phyloP scores from a whole-genome alignment of 2,113 vertebrate genomes.

The Anser cygnoides region DNA sequence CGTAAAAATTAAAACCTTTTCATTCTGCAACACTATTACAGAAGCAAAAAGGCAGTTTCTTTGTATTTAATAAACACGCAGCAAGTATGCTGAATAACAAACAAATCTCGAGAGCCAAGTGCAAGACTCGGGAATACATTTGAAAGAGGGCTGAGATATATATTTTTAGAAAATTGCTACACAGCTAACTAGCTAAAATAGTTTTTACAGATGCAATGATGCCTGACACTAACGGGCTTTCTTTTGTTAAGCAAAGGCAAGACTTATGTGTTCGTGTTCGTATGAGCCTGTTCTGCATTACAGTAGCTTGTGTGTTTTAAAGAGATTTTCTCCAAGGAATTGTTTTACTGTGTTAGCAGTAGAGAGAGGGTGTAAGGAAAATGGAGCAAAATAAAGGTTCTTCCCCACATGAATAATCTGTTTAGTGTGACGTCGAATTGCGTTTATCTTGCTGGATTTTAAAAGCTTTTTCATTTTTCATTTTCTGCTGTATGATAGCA shows the following conservation, averaged over 20 bases:
- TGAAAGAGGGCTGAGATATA: background rate
- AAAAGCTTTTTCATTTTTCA: background rate
- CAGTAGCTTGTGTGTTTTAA: background rate
- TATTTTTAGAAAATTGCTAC: conserved; percentile 20
- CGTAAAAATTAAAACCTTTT: conserved; percentile 71
- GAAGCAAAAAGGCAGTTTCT: conserved; percentile 74
- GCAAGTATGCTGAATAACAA: conserved; percentile 71
- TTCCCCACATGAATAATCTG: background rate
- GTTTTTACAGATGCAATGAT: background rate
- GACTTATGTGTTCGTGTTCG: background rate
- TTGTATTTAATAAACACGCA: conserved; percentile 69
- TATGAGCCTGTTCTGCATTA: background rate
- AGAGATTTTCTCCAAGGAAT: conserved; percentile 7
- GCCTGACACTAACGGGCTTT: conserved; percentile 1
- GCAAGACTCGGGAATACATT: conserved; percentile 38
- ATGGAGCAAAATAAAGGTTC: conserved; percentile 10
- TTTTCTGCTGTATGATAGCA: background rate
- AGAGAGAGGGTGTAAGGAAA: background rate
- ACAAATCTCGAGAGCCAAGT: conserved; percentile 63
- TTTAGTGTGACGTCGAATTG: background rate
- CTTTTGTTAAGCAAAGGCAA: conserved; percentile 25
- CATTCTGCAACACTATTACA: conserved; percentile 67
- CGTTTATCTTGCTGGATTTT: background rate
- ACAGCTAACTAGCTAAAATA: background rate
- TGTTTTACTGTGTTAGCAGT: background rate